A percentile compares a stretch with the other conserved stretches of the same genome.
phyloP scores from a whole-genome alignment of 2,113 vertebrate species.

The Lucifuga dentata region DNA sequence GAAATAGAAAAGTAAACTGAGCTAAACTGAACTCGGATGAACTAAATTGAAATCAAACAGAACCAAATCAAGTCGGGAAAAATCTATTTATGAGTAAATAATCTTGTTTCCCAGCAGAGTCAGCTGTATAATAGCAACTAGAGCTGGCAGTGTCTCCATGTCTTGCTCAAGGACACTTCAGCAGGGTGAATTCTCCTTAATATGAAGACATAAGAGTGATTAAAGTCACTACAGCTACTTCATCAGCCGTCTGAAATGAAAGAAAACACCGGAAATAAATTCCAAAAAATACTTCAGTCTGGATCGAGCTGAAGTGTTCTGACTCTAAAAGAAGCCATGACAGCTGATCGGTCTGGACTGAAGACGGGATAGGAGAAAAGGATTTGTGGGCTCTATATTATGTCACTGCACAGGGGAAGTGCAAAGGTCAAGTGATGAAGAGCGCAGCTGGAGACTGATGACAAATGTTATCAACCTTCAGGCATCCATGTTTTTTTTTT shows the following conservation, averaged over 20 bases:
- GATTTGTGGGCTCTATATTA: constrained; percentile 3
- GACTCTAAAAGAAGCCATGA: background rate
- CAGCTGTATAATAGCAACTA: no score
- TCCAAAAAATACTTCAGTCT: constrained; percentile 14
- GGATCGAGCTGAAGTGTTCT: constrained; percentile 1
- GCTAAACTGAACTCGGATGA: constrained; percentile 39
- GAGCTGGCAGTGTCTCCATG: background rate
- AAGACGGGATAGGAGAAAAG: no score
- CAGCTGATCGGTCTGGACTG: constrained; percentile 27
- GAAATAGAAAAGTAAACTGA: constrained; percentile 17
- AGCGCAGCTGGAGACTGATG: background rate
- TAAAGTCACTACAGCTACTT: no score
- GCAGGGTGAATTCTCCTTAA: background rate
- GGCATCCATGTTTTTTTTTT: no score
- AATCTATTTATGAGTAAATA: constrained; percentile 1
- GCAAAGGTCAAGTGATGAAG: constrained; percentile 5
- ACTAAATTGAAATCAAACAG: constrained; percentile 23
- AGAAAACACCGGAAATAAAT: no score
- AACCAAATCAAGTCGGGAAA: constrained; percentile 12
- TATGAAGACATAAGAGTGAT: no score
- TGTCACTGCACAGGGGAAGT: no score
- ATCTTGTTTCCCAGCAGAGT: no score
- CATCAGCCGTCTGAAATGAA: no score
- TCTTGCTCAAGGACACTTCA: constrained; percentile 13
- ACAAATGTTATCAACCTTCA: background rate